Evolutionary conservation across 2,888 invertebrate species (phyloP).

Genomic region (Margaritifera margaritifera): DNA sequence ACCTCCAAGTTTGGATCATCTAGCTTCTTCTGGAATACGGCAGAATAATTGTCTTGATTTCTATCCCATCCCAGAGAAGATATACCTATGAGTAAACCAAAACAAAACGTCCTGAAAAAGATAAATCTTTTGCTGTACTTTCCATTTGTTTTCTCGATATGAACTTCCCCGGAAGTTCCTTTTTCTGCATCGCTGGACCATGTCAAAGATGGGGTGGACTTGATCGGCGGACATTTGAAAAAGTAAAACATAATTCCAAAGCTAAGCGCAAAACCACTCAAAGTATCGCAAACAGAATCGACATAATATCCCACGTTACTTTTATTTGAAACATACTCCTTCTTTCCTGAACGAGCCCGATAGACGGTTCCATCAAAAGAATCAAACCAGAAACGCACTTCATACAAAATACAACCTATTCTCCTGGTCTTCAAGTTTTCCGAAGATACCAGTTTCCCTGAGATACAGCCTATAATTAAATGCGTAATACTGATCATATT

Average conservation of each 20-base stretch:
- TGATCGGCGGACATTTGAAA: slow-evolving; percentile 42
- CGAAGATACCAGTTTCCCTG: slow-evolving; percentile 84
- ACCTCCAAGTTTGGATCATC: slow-evolving; percentile 39
- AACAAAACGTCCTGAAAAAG: slow-evolving; percentile 59
- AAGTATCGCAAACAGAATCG: slow-evolving; percentile 86
- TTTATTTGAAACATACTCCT: slow-evolving; percentile 72
- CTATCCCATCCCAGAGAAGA: slow-evolving; percentile 61
- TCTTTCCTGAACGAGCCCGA: slow-evolving; percentile 76
- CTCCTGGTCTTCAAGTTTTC: slow-evolving; percentile 83
- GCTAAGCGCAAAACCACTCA: slow-evolving; percentile 76
- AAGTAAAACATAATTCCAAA: slow-evolving; percentile 73
- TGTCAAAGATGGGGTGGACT: slow-evolving; percentile 26
- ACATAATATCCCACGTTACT: slow-evolving; percentile 87
- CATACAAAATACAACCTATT: slow-evolving; percentile 84
- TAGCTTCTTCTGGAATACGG: slow-evolving; percentile 47
- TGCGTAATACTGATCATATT: slow-evolving; percentile 89
- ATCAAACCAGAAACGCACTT: slow-evolving; percentile 87
- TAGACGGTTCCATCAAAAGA: slow-evolving; percentile 91
- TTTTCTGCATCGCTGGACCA: slow-evolving; percentile 28
- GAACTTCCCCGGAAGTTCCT: slow-evolving; percentile 6
- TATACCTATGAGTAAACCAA: slow-evolving; percentile 48
- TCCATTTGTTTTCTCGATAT: slow-evolving; percentile 19
- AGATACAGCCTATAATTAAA: slow-evolving; percentile 82
- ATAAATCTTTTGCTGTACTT: slow-evolving; percentile 51
- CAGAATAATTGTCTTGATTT: slow-evolving; percentile 45